These are phyloP conservation scores for Helarctos malayanus DNA, from an alignment of 2,797 vertebrate genomes.

Conservation along the genomic window DNA sequence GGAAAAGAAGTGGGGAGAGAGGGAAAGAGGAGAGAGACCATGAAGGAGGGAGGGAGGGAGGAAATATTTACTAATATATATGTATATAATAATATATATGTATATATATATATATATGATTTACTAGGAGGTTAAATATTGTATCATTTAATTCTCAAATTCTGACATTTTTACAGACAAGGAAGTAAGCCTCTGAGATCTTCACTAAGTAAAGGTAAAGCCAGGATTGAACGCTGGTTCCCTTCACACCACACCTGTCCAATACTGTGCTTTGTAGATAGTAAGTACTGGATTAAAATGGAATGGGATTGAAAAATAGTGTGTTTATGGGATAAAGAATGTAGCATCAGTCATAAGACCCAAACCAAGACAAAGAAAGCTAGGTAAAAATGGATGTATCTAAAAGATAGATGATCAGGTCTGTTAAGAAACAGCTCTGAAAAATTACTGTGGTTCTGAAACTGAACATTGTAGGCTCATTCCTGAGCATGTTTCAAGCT, in stretches of 20 bases:
- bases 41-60: background rate
- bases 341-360: background rate
- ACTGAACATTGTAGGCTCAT: background rate
- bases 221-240: background rate
- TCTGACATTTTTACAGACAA: background rate
- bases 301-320: background rate
- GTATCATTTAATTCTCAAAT: background rate
- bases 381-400: background rate
- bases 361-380: background rate
- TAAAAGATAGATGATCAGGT: background rate
- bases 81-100: too few relatives aligned
- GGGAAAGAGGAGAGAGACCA: background rate
- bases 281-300: background rate
- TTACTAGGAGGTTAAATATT: constrained; percentile 17
- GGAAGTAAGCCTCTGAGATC: background rate
- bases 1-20: background rate
- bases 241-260: background rate
- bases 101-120: background rate
- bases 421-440: background rate
- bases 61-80: background rate
- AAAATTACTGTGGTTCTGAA: background rate
- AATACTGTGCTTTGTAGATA: background rate
- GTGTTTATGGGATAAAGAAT: background rate
- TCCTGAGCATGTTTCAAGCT: background rate
- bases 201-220: background rate